Percentiles rank a stretch among this genome's conserved stretches.
These are phyloP conservation scores for Heliconius erato DNA, from an alignment of 2,888 invertebrate genomes.

Conservation along the genomic window DNA sequence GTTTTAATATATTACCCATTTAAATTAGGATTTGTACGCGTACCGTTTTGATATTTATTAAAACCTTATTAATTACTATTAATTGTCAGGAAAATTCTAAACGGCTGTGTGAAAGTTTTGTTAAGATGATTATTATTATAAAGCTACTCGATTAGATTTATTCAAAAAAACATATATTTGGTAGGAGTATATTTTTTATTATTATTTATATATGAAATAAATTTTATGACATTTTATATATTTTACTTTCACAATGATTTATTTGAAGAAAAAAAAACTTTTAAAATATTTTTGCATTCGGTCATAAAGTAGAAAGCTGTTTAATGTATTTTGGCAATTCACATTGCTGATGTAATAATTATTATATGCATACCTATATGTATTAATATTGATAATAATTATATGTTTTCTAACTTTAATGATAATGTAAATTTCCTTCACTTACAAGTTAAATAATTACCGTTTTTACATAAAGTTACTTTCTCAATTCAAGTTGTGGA, in stretches of 20 bases:
- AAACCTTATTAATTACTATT: too few relatives aligned
- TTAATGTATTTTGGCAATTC: constrained; percentile 11
- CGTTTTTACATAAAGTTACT: constrained; percentile 19
- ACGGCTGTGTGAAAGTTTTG: too few relatives aligned
- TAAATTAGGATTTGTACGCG: too few relatives aligned
- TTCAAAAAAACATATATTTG: too few relatives aligned
- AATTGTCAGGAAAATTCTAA: too few relatives aligned
- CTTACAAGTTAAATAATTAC: constrained; percentile 13
- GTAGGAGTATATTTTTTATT: too few relatives aligned
- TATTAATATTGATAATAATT: constrained; percentile 18
- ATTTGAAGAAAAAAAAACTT: neutral
- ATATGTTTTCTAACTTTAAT: constrained; percentile 25
- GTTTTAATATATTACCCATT: too few relatives aligned
- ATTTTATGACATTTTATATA: neutral
- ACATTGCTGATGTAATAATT: constrained; percentile 4
- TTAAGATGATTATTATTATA: too few relatives aligned
- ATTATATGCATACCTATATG: neutral
- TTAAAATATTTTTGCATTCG: constrained; percentile 12
- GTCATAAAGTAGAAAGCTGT: constrained; percentile 18
- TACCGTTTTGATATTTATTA: too few relatives aligned
- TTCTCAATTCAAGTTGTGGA: constrained; percentile 6
- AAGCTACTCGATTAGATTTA: too few relatives aligned
- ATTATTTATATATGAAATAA: neutral
- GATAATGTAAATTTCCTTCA: neutral
- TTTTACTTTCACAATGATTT: neutral